These are phyloP conservation scores for Ahaetulla prasina DNA, from an alignment of 2,113 vertebrate species.

Conservation along the genomic window DNA sequence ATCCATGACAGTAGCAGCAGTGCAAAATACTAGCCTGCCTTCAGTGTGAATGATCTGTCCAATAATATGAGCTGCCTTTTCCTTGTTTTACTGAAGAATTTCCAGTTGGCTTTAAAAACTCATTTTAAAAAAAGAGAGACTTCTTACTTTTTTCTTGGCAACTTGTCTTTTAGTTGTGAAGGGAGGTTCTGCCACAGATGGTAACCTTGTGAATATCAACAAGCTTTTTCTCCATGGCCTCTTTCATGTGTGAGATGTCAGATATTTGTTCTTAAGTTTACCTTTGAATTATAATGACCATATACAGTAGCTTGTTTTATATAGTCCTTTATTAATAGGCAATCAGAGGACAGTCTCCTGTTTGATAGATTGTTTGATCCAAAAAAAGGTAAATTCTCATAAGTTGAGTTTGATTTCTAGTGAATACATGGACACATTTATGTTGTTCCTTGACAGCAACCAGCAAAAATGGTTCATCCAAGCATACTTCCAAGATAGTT, in stretches of 20 bases:
- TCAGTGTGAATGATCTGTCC: background rate
- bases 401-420: background rate
- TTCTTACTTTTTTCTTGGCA: background rate
- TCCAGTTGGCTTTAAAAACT: background rate
- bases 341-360: background rate
- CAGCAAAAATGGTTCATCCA: background rate
- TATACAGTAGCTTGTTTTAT: background rate
- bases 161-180: background rate
- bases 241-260: background rate
- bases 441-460: background rate
- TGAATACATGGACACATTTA: background rate
- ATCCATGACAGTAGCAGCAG: background rate
- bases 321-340: background rate
- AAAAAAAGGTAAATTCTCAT: background rate
- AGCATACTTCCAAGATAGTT: background rate
- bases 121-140: background rate
- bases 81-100: background rate
- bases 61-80: too few species aligned
- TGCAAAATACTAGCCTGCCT: background rate
- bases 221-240: background rate
- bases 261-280: background rate
- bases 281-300: background rate
- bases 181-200: background rate
- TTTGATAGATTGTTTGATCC: background rate
- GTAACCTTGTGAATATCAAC: background rate